Conservation (phyloP, 2,797 vertebrate genomes). For the Furcifer pardalis region DNA sequence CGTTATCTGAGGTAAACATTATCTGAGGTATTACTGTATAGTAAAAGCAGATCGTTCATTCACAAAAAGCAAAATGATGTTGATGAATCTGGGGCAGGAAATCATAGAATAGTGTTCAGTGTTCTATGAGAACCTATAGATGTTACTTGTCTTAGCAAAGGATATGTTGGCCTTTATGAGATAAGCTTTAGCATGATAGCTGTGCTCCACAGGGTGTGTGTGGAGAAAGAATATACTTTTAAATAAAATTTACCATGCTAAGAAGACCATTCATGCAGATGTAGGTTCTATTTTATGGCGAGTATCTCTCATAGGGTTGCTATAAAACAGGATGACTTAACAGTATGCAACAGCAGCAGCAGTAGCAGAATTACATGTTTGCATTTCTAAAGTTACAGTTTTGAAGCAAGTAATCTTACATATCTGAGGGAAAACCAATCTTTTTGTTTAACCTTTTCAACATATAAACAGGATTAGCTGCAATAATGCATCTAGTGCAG, state of each 20-base stretch:
- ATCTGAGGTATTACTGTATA: too few relatives aligned
- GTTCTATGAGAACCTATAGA: background rate
- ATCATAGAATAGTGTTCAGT: background rate
- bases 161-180: background rate
- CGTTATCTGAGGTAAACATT: too few relatives aligned
- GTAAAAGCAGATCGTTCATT: too few relatives aligned
- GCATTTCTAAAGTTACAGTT: background rate
- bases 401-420: background rate
- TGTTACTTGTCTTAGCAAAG: background rate
- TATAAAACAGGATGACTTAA: too few relatives aligned
- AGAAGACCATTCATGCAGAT: background rate
- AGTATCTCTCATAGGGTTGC: too few relatives aligned
- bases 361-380: background rate
- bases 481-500: background rate
- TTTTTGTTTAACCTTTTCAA: background rate
- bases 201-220: background rate
- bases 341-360: background rate
- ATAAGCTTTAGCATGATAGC: background rate
- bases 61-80: too few relatives aligned
- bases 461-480: background rate
- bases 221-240: too few relatives aligned
- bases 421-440: background rate
- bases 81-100: background rate
- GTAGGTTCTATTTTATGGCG: background rate
- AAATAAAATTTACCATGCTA: background rate